Evolutionary conservation across 2,888 invertebrate genomes (phyloP).

Genomic region (Strigamia maritima): DNA sequence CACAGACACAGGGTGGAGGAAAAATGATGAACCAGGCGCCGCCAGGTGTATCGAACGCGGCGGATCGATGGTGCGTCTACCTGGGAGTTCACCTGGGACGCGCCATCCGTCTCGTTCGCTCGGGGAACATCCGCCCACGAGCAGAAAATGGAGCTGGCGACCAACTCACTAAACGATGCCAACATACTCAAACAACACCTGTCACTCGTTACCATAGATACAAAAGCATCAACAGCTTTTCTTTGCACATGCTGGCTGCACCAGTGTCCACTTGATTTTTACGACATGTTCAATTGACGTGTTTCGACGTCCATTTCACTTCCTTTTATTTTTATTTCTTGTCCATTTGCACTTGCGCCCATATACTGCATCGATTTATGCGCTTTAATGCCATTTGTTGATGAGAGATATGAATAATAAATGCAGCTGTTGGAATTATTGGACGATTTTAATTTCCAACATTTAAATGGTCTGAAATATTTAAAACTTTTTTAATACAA

Average conservation of each 20-base stretch:
- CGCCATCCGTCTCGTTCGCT: slow-evolving; percentile 12
- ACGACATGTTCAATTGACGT: not conserved
- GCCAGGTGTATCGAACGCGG: slow-evolving; percentile 20
- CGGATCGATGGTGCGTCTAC: slow-evolving; percentile 22
- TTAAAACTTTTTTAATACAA: no score
- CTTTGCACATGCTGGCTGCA: not conserved
- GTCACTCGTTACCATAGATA: slow-evolving; percentile 13
- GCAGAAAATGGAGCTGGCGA: slow-evolving; percentile 10
- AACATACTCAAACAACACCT: slow-evolving; percentile 12
- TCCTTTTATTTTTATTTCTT: not conserved
- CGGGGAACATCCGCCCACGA: not conserved
- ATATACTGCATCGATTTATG: not conserved
- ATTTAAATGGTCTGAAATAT: no score
- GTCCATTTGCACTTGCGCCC: not conserved
- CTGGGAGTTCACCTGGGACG: slow-evolving; percentile 19
- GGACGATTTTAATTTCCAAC: no score
- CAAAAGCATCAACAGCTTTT: not conserved
- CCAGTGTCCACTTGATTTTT: slow-evolving; percentile 13
- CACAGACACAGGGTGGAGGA: not conserved
- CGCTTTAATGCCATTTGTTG: not conserved
- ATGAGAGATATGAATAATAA: not conserved
- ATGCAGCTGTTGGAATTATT: not conserved
- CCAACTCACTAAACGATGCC: slow-evolving; percentile 26
- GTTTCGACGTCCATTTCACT: not conserved
- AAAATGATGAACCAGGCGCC: slow-evolving; percentile 2